Base-by-base conservation (phyloP, 53 echinoderm and acorn worm genomes). In the Holothuria leucospilota region DNA sequence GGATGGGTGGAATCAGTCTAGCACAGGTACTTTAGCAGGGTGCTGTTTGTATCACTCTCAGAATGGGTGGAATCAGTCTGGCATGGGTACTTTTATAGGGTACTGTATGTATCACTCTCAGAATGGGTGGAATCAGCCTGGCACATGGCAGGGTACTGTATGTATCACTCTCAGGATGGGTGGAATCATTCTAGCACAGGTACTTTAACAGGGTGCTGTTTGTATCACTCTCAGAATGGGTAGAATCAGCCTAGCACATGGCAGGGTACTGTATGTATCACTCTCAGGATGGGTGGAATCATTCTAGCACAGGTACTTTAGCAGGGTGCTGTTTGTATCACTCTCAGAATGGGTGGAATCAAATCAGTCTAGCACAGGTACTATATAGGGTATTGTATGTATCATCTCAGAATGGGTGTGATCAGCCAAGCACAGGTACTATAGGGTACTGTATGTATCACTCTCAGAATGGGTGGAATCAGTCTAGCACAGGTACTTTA, bases 401-500 rank as follows among this genome's bases (percentile, higher is more conserved):
- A 46, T 46, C 46, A 46, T 46, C 11, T 96, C 21, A 73, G 94
- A 2, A 84, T 89, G 29, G 96, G 93, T 73, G 94, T 93, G 2
- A 91, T 96, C 29, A 94, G 93, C 89, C 83, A 94, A 61, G 87
- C 91, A 65, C 96, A 96, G 91, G 96, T 96, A 59, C 46, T 46
- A 46, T 7, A 46, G 46, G 46, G 46, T 46, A 46, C 11, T 46
- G 8, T 46, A 46, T 11, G 11, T 46, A 46, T 46, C 46, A 46
- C 11, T 46, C 8, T 46, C 0, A 7, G 11, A 11, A 46, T 46
- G 46, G 46, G 11, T 46, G 46, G 46, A 11, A 46, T 46, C 46
- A 46, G 46, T 46, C 11, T 46, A 46, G 46, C 11, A 46, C 8
- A 46, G 91, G 96, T 96, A 59, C 46, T 46, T 46, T 46, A 46